Percentiles rank a stretch among this genome's conserved stretches.
Evolutionary conservation across 2,888 invertebrate species (phyloP).

Genomic region (Rhingia rostrata): DNA sequence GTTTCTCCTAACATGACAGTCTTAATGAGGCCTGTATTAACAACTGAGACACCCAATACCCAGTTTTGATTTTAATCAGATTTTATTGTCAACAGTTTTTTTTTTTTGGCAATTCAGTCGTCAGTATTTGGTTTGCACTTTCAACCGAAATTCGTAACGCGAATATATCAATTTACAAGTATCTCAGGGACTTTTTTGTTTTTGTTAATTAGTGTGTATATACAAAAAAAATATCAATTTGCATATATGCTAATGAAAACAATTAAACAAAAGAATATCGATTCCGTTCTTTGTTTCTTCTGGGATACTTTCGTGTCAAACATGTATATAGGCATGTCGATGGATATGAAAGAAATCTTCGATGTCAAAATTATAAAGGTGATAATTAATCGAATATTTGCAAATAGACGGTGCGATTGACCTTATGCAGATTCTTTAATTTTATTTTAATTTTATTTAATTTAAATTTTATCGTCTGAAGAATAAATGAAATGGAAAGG

Average conservation of each 20-base stretch:
- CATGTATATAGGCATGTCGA: no score
- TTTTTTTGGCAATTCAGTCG: background rate
- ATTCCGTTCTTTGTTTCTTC: no score
- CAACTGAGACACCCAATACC: background rate
- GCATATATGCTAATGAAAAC: background rate
- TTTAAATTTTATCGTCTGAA: no score
- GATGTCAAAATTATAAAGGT: no score
- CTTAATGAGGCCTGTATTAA: constrained; percentile 11
- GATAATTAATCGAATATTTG: no score
- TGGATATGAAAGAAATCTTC: no score
- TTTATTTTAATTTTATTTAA: no score
- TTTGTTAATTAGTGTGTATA: background rate
- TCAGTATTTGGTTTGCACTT: background rate
- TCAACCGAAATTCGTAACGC: background rate
- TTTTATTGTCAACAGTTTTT: background rate
- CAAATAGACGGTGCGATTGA: no score
- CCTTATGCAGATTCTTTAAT: no score
- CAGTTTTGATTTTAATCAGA: constrained; percentile 20
- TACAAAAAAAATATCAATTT: background rate
- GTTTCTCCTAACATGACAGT: constrained; percentile 4
- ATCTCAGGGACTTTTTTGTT: constrained; percentile 1
- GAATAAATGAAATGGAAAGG: no score
- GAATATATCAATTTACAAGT: background rate
- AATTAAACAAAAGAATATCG: no score
- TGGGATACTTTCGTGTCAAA: no score